Base-by-base conservation (phyloP, 2,888 invertebrate species). In the Monoplex corrugatus region DNA sequence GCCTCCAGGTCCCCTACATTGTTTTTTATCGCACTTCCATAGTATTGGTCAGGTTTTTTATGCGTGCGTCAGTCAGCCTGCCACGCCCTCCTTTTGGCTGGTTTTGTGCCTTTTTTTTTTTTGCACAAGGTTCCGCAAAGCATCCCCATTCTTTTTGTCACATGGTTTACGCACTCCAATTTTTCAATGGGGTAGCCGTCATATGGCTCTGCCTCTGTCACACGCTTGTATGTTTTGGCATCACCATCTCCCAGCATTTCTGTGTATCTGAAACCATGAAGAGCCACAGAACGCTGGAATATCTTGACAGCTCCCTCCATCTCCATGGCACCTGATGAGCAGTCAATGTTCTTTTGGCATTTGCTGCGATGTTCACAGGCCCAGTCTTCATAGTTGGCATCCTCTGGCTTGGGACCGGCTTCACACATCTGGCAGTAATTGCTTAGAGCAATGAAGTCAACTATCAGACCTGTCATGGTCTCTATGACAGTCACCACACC, bases 221-320 rank as follows among this genome's bases (percentile, higher is more conserved):
- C 28, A n/a, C 16, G 3, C 0, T n/a, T 38, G 43, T 86, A 35
- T 1, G 86, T 43, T 23, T 86, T 86, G 1, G 43, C 28, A 23
- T 86, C 86, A 2, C 86, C 86, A n/a, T 86, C 86, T 2, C 86
- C 86, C 19, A 86, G 28, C 86, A 86, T 86, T 10, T 40, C 40
- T 13, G 43, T 68, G 43, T 86, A 86, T 2, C 86, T 38, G 86
- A 86, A 86, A 1, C 44, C n/a, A 44, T 82, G 44, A 5, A 43
- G 38, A 3, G 32, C 35, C 35, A 50, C 43, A 6, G 86, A 68
- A 16, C 86, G 44, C 68, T 43, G 28, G 10, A 63, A 86, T 16
- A 86, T 16, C 13, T 2, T 68, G 23, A 86, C 40, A 43, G 86
- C 86, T 6, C 43, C 86, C 32, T 86, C 86, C 68, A 68, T 72